Base-by-base conservation (phyloP, 2,888 invertebrate species). In the Fabriciana adippe region DNA sequence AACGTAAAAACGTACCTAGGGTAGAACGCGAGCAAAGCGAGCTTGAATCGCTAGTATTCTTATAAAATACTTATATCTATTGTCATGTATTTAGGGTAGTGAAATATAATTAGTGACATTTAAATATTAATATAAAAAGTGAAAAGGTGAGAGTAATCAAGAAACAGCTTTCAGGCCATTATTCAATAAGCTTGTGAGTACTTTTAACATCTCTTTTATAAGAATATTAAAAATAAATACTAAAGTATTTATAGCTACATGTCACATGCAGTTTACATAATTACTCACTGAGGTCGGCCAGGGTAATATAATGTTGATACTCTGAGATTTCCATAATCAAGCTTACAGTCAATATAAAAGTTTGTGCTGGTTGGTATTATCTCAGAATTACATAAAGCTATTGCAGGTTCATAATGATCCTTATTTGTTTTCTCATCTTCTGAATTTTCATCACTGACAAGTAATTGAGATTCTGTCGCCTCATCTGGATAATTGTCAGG, bases 271-370 rank as follows among this genome's bases (percentile, higher is more conserved):
- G 18, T 35, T 15, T 15, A 55, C 5, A 6, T 31, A 56, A 21
- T 26, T 21, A 53, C 67, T 71, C 51, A 96, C 85, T 89, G 91
- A 0, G 96, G 95, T 64, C 94, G 93, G 0, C 94, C 93, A 2
- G 95, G 95, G 65, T 94, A 93, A 71, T 94, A 94, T 15, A 96
- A 90, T 0, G 94, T 95, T 48, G 92, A 86, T 2, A 96, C 93
- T 1, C 86, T 87, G 55, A 94, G 85, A 81, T 95, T 95, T 61
- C 93, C 94, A 61, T 82, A 87, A 55, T 94, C 94, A 59, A 92
- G 82, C 56, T 85, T 88, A 74, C 90, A 93, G 76, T 96, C 96
- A 57, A 93, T 81, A 75, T 94, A 95, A 80, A 92, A 96, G 71
- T 93, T 92, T 15, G 73, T 78, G 16, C 35, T 26, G 47, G 14